Conservation (phyloP, 2,888 invertebrate genomes). For the Polietes domitor region DNA sequence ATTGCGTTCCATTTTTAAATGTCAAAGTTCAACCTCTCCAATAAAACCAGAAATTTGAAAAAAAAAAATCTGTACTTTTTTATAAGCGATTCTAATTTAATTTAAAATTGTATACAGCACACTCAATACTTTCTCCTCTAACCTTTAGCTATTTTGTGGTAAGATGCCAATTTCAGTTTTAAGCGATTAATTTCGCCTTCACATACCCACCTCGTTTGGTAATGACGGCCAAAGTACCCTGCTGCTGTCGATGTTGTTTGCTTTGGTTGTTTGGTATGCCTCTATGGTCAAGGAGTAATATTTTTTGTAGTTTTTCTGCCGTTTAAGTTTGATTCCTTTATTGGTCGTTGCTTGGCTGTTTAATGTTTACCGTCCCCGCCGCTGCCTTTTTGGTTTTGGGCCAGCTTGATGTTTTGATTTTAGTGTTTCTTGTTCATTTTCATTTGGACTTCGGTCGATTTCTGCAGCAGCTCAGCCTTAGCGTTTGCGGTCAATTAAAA, state of each 20-base stretch:
- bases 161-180: too few species aligned
- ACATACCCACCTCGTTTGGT: background rate
- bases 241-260: constrained; percentile 5
- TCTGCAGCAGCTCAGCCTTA: background rate
- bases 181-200: background rate
- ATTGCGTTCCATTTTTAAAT: too few species aligned
- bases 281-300: constrained; percentile 39
- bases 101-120: too few species aligned
- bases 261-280: background rate
- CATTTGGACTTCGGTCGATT: background rate
- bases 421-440: constrained; percentile 18
- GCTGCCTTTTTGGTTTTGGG: background rate
- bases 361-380: constrained; percentile 33
- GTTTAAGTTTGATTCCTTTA: constrained; percentile 28
- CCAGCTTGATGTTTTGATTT: background rate
- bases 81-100: too few species aligned
- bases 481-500: constrained; percentile 44
- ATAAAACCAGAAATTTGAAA: too few species aligned
- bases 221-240: background rate
- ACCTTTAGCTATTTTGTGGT: too few species aligned
- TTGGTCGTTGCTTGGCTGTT: constrained; percentile 23
- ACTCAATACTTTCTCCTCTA: too few species aligned
- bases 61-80: too few species aligned
- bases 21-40: too few species aligned
- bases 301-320: background rate